These are phyloP conservation scores for Meliscaeva auricollis DNA, from an alignment of 2,888 invertebrate genomes.

Conservation along the genomic window DNA sequence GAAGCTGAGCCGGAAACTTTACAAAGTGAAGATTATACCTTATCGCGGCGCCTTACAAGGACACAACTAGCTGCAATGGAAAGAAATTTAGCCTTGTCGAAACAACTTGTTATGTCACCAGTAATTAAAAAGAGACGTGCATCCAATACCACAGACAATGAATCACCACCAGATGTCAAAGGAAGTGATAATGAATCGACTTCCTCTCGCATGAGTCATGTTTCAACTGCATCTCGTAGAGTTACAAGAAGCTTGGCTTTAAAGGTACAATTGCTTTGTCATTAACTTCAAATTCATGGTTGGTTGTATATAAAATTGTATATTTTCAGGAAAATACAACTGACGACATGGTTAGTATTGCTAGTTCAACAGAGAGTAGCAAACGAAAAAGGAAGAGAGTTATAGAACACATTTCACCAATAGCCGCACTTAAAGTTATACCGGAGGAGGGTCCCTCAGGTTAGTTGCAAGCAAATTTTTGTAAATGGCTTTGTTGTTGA, in stretches of 20 bases:
- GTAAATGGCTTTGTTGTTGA: neutral
- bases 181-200: conserved; percentile 79
- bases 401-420: conserved; percentile 77
- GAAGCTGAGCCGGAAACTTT: neutral
- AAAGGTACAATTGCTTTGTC: conserved; percentile 77
- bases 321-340: conserved; percentile 76
- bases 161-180: conserved; percentile 73
- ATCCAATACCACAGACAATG: conserved; percentile 60
- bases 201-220: conserved; percentile 77
- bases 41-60: conserved; percentile 79
- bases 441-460: conserved; percentile 77
- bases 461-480: conserved; percentile 13
- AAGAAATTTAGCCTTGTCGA: conserved; percentile 75
- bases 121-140: conserved; percentile 66
- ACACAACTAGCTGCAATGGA: conserved; percentile 79
- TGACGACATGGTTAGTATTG: conserved; percentile 77
- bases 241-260: conserved; percentile 77
- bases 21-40: conserved; percentile 70
- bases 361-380: conserved; percentile 77
- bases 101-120: conserved; percentile 45
- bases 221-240: conserved; percentile 67
- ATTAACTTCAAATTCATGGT: too few relatives aligned
- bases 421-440: conserved; percentile 74
- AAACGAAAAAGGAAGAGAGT: conserved; percentile 60
- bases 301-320: neutral